Conservation (phyloP, 1,140 invertebrate species). For the Rhizoglyphus robini region DNA sequence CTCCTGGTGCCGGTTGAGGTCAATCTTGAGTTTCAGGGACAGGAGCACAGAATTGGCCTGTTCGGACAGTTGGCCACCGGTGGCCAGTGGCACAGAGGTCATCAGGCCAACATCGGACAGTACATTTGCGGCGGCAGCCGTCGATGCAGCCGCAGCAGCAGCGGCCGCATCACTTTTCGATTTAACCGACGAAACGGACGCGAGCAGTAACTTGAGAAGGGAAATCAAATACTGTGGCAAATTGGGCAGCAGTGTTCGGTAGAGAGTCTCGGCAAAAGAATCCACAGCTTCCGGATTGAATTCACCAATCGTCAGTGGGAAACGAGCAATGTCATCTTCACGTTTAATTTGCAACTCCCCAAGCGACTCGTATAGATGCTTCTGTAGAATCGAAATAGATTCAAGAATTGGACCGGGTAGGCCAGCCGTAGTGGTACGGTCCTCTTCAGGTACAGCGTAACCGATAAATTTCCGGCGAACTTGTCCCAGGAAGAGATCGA, state of each 20-base stretch:
- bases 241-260: conserved; percentile 78
- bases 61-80: conserved; percentile 89
- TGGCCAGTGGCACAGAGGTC: conserved; percentile 77
- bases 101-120: conserved; percentile 1
- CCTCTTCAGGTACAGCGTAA: conserved; percentile 57
- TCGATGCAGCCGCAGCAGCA: neutral
- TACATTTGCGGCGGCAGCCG: conserved; percentile 1
- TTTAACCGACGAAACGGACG: conserved; percentile 92
- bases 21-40: conserved; percentile 88
- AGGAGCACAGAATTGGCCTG: conserved; percentile 95
- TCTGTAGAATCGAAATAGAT: conserved; percentile 73
- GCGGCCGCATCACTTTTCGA: conserved; percentile 76
- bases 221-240: conserved; percentile 95
- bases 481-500: conserved; percentile 77
- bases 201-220: conserved; percentile 86
- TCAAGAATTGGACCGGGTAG: conserved; percentile 89
- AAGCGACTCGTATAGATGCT: conserved; percentile 41
- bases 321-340: conserved; percentile 40
- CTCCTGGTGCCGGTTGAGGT: conserved; percentile 96
- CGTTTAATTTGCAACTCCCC: conserved; percentile 40
- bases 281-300: conserved; percentile 10
- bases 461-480: conserved; percentile 89
- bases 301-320: conserved; percentile 35
- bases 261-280: conserved; percentile 67
- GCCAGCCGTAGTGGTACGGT: conserved; percentile 67